Evolutionary conservation across 1,140 invertebrate species (phyloP).

Genomic region (Eumeta japonica): DNA sequence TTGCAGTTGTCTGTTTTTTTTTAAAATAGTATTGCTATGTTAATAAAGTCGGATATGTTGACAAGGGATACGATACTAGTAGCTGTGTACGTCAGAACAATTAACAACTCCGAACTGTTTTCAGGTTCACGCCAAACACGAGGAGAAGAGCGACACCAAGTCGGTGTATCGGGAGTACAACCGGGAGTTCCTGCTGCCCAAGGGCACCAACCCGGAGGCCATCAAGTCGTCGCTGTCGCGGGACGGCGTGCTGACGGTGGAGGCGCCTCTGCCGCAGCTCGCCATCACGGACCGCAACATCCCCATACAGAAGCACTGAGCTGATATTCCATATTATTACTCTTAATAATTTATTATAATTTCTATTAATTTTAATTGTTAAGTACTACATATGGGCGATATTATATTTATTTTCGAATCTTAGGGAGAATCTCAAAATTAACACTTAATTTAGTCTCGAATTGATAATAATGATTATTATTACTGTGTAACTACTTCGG

Average conservation of each 20-base stretch:
- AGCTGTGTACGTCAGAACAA: too few species aligned
- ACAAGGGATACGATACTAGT: too few species aligned
- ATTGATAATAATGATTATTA: too few species aligned
- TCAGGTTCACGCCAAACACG: slow-evolving; percentile 93
- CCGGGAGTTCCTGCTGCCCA: slow-evolving; percentile 89
- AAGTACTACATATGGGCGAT: slow-evolving; percentile 32
- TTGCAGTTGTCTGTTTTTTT: too few species aligned
- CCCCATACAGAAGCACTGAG: slow-evolving; percentile 57
- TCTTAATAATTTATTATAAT: slow-evolving; percentile 55
- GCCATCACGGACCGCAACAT: slow-evolving; percentile 57
- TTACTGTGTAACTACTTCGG: too few species aligned
- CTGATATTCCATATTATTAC: slow-evolving; percentile 52
- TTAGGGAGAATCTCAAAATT: slow-evolving; percentile 49
- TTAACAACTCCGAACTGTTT: too few species aligned
- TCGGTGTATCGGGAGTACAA: slow-evolving; percentile 95
- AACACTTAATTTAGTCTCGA: slow-evolving; percentile 30
- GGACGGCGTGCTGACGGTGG: slow-evolving; percentile 90
- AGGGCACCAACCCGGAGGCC: slow-evolving; percentile 88
- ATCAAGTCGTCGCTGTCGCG: slow-evolving; percentile 89
- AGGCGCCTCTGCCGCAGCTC: slow-evolving; percentile 84
- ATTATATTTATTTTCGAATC: slow-evolving; percentile 49
- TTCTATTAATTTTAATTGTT: slow-evolving; percentile 43
- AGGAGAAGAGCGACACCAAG: slow-evolving; percentile 92
- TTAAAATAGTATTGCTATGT: too few species aligned
- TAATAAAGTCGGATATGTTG: too few species aligned